Percentiles rank a stretch among this genome's conserved stretches.
Evolutionary conservation across 2,113 vertebrate genomes (phyloP).

Genomic region (Dromas ardeola): DNA sequence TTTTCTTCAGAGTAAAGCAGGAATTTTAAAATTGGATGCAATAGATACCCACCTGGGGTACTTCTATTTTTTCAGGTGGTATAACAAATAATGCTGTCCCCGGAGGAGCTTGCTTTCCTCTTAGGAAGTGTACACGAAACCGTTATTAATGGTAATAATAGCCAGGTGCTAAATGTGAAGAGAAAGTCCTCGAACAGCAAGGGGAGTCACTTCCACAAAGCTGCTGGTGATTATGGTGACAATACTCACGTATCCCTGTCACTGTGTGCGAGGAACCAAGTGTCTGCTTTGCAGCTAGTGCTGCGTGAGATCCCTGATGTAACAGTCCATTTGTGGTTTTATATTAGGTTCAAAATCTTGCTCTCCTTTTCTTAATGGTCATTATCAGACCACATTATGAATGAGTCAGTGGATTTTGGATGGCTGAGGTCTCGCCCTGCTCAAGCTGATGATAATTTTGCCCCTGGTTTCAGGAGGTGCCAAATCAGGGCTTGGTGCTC

Average conservation of each 20-base stretch:
- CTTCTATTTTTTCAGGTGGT: conserved; percentile 44
- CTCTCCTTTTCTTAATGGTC: not conserved
- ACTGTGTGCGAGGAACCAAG: not conserved
- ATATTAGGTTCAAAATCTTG: not conserved
- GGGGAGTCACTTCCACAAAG: not conserved
- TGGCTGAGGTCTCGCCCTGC: not conserved
- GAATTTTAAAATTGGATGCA: conserved; percentile 57
- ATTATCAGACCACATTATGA: not conserved
- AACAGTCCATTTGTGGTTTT: not conserved
- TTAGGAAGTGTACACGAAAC: not conserved
- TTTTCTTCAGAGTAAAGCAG: conserved; percentile 63
- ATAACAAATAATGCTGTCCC: conserved; percentile 17
- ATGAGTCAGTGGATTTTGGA: not conserved
- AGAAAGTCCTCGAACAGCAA: not conserved
- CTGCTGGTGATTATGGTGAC: not conserved
- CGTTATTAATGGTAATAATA: conserved; percentile 29
- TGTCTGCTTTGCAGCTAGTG: not conserved
- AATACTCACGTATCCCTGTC: rapidly evolving
- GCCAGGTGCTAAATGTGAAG: not conserved
- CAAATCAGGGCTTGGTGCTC: not conserved
- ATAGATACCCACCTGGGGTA: conserved; percentile 17
- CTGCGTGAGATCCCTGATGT: not conserved
- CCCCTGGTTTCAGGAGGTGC: not conserved
- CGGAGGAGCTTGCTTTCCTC: conserved; percentile 21
- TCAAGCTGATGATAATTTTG: not conserved